phyloP scores from a whole-genome alignment of 2,888 invertebrate species.

The Brenthis hecate region DNA sequence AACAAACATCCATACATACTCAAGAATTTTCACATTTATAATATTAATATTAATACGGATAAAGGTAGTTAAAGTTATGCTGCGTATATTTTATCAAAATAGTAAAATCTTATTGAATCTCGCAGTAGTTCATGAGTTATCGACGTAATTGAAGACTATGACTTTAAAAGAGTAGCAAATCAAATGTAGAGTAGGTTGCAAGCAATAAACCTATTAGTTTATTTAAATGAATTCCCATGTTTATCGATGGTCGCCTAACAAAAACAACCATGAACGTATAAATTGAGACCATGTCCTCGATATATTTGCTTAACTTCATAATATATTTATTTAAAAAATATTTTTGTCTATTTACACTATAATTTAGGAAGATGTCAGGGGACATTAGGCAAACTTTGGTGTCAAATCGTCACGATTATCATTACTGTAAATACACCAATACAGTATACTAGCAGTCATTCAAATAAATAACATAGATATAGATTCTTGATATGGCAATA shows the following conservation, averaged over 20 bases:
- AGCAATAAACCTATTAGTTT: constrained; percentile 5
- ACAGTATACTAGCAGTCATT: background rate
- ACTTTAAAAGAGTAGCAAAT: background rate
- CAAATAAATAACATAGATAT: constrained; percentile 5
- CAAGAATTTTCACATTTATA: no score
- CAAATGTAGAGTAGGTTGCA: constrained; percentile 6
- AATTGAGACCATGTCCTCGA: constrained; percentile 23
- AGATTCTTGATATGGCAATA: background rate
- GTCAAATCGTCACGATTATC: constrained; percentile 48
- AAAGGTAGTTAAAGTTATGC: no score
- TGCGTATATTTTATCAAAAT: no score
- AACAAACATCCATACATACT: no score
- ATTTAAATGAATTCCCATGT: constrained; percentile 5
- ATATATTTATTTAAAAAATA: constrained; percentile 36
- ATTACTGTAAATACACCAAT: background rate
- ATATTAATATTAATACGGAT: no score
- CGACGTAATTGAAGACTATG: no score
- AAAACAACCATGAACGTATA: background rate
- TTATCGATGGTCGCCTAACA: background rate
- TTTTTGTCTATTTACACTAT: constrained; percentile 18
- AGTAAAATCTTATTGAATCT: no score
- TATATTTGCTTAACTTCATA: constrained; percentile 24
- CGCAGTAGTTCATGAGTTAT: no score
- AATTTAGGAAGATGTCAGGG: no score
- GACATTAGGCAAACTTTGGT: constrained; percentile 41